Evolutionary conservation across 2,797 vertebrate genomes (phyloP).

Genomic region (Anguilla anguilla): DNA sequence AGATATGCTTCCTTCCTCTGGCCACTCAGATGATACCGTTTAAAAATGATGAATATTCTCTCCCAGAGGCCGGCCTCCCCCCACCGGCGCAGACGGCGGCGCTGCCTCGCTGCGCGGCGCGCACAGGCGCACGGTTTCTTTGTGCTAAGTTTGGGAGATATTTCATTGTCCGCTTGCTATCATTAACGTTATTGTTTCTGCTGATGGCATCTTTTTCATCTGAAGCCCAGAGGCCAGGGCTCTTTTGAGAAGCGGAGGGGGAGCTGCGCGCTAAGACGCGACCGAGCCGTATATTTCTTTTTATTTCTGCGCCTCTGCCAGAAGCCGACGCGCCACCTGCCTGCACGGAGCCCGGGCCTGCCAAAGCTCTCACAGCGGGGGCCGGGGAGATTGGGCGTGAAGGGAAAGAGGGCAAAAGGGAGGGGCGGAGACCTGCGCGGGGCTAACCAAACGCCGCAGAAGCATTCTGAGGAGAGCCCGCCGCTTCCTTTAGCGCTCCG

Average conservation of each 20-base stretch:
- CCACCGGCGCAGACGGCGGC: not conserved
- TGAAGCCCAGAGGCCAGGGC: not conserved
- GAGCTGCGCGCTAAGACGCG: not conserved
- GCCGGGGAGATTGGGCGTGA: not conserved
- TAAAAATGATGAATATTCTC: constrained; percentile 16
- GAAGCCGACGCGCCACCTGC: constrained; percentile 2
- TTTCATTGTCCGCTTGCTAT: constrained; percentile 20
- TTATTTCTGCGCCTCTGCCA: constrained; percentile 16
- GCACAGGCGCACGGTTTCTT: constrained; percentile 17
- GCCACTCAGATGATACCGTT: constrained; percentile 22
- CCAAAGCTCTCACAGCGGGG: not conserved
- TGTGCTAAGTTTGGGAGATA: constrained; percentile 25
- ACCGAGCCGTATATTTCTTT: not conserved
- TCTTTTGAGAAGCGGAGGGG: not conserved
- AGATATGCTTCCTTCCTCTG: constrained; percentile 5
- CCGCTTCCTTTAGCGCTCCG: too few species aligned
- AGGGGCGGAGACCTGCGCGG: not conserved
- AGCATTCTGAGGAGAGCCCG: not conserved
- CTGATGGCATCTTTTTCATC: constrained; percentile 36
- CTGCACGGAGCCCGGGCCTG: not conserved
- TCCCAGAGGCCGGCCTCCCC: constrained; percentile 21
- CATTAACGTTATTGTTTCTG: constrained; percentile 29
- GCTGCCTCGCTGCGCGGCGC: not conserved
- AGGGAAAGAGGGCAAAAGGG: not conserved
- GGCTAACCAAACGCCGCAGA: not conserved